Percentiles rank a stretch among this genome's conserved stretches.
phyloP scores from a whole-genome alignment of 2,888 invertebrate species.

The Leptinotarsa rubiginosa region DNA sequence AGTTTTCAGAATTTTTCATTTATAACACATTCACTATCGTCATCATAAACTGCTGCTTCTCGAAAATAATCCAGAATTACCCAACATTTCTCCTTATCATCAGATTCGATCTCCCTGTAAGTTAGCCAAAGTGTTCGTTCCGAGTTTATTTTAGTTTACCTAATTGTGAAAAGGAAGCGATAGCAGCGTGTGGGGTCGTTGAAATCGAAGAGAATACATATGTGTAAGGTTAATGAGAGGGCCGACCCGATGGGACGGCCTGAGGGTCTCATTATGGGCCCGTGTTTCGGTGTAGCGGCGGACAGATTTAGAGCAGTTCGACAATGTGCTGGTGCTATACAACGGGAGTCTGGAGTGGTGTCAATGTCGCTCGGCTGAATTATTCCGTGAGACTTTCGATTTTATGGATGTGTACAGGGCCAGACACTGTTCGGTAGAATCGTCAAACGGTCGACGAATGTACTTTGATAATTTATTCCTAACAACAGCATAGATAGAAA shows the following conservation, averaged over 20 bases:
- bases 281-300: conserved; percentile 54
- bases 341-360: conserved; percentile 18
- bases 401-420: conserved; percentile 6
- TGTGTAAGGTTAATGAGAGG: conserved; percentile 55
- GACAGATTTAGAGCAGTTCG: conserved; percentile 60
- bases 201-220: conserved; percentile 45
- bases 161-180: conserved; percentile 44
- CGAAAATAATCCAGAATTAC: conserved; percentile 25
- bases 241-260: conserved; percentile 50
- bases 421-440: not conserved
- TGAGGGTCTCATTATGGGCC: conserved; percentile 59
- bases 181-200: conserved; percentile 48
- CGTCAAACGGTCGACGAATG: too few species aligned
- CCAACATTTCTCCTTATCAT: conserved; percentile 21
- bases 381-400: not conserved
- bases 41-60: not conserved
- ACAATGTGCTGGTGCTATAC: conserved; percentile 18
- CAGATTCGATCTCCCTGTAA: conserved; percentile 24
- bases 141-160: conserved; percentile 42
- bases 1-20: not conserved
- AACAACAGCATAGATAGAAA: too few species aligned
- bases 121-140: conserved; percentile 27
- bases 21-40: not conserved
- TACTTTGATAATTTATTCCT: too few species aligned
- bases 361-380: conserved; percentile 13